phyloP scores from a whole-genome alignment of 2,113 vertebrate species.

The Muscicapa adusta region DNA sequence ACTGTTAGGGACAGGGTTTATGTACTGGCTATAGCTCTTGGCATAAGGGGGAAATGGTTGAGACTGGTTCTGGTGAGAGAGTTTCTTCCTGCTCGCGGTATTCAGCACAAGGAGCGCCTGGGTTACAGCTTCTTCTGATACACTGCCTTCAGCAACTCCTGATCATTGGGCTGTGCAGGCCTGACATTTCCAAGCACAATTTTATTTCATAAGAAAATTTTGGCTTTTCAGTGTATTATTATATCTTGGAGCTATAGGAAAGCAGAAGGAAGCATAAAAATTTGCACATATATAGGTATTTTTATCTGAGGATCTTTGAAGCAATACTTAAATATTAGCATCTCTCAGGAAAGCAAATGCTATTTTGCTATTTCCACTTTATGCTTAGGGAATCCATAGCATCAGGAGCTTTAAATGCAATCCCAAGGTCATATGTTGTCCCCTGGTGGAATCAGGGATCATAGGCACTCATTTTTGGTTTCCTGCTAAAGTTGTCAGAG shows the following conservation, averaged over 20 bases:
- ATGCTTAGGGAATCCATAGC: not conserved
- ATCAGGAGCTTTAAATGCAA: not conserved
- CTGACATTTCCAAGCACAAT: constrained; percentile 22
- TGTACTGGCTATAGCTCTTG: not conserved
- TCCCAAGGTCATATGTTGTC: not conserved
- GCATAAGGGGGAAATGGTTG: not conserved
- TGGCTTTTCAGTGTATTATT: not conserved
- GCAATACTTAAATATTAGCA: constrained; percentile 15
- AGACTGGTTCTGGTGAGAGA: not conserved
- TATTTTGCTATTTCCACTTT: not conserved
- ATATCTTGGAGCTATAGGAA: not conserved
- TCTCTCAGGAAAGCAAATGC: not conserved
- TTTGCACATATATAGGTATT: constrained; percentile 9
- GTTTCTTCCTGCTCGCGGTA: accelerated
- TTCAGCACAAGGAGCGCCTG: not conserved
- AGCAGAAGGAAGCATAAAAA: not conserved
- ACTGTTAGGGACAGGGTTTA: not conserved
- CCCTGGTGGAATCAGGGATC: not conserved
- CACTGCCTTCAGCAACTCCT: not conserved
- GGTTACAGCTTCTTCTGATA: not conserved
- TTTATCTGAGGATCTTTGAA: not conserved
- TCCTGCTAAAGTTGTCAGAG: not conserved
- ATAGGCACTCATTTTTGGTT: not conserved
- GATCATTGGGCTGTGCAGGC: not conserved
- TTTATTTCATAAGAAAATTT: not conserved